Conservation (phyloP, 2,888 invertebrate species). For the Diplazon laetatorius region DNA sequence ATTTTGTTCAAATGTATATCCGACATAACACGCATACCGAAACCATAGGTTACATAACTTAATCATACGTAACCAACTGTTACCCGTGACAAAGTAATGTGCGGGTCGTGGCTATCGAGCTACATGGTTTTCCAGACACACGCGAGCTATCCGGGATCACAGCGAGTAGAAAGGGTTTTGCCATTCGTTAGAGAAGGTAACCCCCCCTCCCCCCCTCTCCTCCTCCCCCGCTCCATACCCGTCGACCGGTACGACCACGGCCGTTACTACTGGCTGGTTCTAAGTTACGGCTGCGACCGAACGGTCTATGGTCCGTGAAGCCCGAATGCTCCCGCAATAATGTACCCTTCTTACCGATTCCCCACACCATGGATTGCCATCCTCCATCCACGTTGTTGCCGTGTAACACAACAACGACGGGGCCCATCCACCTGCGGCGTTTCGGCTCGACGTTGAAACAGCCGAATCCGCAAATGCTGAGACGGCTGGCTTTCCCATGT, state of each 20-base stretch:
- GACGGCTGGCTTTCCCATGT: constrained; percentile 36
- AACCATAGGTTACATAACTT: no score
- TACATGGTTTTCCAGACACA: constrained; percentile 43
- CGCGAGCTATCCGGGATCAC: constrained; percentile 56
- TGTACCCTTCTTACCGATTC: constrained; percentile 78
- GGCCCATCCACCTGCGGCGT: constrained; percentile 66
- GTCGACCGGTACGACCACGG: constrained; percentile 49
- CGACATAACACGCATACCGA: no score
- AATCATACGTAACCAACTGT: no score
- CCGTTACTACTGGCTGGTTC: constrained; percentile 70
- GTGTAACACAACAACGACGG: constrained; percentile 19
- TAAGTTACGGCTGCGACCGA: constrained; percentile 76
- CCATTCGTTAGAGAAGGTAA: constrained; percentile 59
- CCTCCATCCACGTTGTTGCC: constrained; percentile 31
- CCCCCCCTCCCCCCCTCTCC: no score
- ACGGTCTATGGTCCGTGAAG: constrained; percentile 78
- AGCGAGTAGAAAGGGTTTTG: constrained; percentile 56
- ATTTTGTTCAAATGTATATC: no score
- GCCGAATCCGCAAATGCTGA: constrained; percentile 44
- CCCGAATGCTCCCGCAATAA: constrained; percentile 76
- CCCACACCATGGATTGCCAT: constrained; percentile 42
- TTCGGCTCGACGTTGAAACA: constrained; percentile 61
- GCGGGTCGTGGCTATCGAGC: no score
- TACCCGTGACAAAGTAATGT: no score
- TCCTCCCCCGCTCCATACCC: constrained; percentile 45